Evolutionary conservation across 2,113 vertebrate species (phyloP).

Genomic region (Alces alces): DNA sequence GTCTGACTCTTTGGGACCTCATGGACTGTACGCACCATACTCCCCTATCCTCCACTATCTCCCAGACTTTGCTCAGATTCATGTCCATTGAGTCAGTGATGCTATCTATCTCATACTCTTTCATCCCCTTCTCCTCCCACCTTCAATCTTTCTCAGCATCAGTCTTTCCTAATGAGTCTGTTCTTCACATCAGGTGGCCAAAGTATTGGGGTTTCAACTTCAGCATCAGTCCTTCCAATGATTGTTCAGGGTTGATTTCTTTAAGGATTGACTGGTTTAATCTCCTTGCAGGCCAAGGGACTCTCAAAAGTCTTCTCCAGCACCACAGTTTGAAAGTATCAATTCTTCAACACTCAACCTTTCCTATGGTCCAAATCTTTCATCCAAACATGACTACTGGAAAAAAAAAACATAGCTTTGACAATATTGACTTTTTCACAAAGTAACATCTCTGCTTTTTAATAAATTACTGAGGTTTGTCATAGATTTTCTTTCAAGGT

Average conservation of each 20-base stretch:
- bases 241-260: not conserved
- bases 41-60: not conserved
- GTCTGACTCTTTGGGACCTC: not conserved
- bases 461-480: not conserved
- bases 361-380: not conserved
- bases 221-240: not conserved
- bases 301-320: not conserved
- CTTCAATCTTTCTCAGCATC: not conserved
- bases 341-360: not conserved
- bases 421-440: not conserved
- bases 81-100: not conserved
- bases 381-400: not conserved
- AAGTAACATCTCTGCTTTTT: not conserved
- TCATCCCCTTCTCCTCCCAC: not conserved
- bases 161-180: not conserved
- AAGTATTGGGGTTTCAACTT: not conserved
- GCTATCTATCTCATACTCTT: not conserved
- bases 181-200: not conserved
- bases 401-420: not conserved
- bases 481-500: not conserved
- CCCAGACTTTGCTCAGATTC: not conserved
- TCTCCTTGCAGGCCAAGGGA: not conserved
- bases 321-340: fast-evolving
- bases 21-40: not conserved
- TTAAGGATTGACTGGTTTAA: not conserved